Evolutionary conservation across 2,113 vertebrate genomes (phyloP).

Genomic region (Anseranas semipalmata): DNA sequence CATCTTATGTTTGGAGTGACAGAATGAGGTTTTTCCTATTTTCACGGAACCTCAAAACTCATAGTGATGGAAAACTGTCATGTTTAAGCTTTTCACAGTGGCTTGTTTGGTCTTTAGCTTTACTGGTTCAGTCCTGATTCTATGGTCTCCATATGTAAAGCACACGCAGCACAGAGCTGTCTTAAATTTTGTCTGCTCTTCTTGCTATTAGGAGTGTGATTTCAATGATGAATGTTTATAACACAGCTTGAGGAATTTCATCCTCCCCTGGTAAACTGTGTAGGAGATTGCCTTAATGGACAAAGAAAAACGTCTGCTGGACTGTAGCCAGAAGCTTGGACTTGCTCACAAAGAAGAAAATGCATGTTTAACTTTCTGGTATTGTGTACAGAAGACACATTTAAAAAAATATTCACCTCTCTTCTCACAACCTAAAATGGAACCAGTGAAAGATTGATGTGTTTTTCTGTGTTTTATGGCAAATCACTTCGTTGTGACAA

Average conservation of each 20-base stretch:
- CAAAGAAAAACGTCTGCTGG: slow-evolving; percentile 70
- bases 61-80: slow-evolving; percentile 11
- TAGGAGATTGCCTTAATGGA: slow-evolving; percentile 70
- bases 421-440: neutral
- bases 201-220: slow-evolving; percentile 39
- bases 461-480: slow-evolving; percentile 8
- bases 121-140: slow-evolving; percentile 15
- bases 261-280: slow-evolving; percentile 70
- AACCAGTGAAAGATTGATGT: neutral
- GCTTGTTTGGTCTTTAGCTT: slow-evolving; percentile 24
- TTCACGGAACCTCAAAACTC: neutral
- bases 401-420: neutral
- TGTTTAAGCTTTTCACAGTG: slow-evolving; percentile 10
- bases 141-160: neutral
- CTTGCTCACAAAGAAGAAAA: slow-evolving; percentile 54
- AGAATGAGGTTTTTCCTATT: neutral
- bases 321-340: slow-evolving; percentile 59
- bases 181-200: slow-evolving; percentile 62
- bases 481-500: slow-evolving; percentile 2
- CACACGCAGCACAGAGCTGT: neutral
- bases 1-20: neutral
- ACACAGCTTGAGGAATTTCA: slow-evolving; percentile 74
- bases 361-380: neutral
- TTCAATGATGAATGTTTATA: slow-evolving; percentile 73
- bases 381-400: slow-evolving; percentile 2